Evolutionary conservation across 2,797 vertebrate genomes (phyloP).

Genomic region (Hafferia zeledoni): DNA sequence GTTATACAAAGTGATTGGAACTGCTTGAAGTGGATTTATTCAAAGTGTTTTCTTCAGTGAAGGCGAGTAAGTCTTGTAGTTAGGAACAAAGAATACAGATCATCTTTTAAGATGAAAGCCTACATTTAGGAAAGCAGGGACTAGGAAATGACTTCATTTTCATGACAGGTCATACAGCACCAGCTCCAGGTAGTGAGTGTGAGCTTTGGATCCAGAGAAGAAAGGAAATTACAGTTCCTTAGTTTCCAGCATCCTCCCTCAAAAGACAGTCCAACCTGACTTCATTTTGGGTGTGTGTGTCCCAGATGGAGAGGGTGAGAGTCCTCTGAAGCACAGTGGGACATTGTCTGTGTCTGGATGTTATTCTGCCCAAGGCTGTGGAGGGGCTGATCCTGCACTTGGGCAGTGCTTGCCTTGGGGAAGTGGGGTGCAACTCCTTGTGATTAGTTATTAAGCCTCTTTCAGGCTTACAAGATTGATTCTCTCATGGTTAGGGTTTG

Average conservation of each 20-base stretch:
- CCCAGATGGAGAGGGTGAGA: background rate
- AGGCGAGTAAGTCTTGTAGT: background rate
- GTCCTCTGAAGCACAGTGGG: background rate
- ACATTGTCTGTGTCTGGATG: too few relatives aligned
- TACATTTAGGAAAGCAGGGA: background rate
- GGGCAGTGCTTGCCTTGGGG: rapidly evolving
- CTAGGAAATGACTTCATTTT: background rate
- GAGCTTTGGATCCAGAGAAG: background rate
- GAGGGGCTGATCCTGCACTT: background rate
- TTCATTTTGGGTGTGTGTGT: background rate
- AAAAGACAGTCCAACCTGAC: background rate
- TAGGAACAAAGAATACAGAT: background rate
- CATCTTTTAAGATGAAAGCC: background rate
- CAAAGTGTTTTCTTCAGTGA: background rate
- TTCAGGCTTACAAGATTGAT: background rate
- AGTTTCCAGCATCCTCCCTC: background rate
- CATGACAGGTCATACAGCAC: background rate
- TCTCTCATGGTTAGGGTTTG: background rate
- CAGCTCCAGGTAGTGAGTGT: background rate
- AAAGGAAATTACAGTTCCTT: background rate
- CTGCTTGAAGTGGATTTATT: background rate
- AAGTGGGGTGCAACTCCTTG: rapidly evolving
- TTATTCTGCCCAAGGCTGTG: background rate
- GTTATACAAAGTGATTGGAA: background rate
- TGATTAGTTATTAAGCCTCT: background rate